phyloP scores from a whole-genome alignment of 2,888 invertebrate species.

The Orthosia gothica region DNA sequence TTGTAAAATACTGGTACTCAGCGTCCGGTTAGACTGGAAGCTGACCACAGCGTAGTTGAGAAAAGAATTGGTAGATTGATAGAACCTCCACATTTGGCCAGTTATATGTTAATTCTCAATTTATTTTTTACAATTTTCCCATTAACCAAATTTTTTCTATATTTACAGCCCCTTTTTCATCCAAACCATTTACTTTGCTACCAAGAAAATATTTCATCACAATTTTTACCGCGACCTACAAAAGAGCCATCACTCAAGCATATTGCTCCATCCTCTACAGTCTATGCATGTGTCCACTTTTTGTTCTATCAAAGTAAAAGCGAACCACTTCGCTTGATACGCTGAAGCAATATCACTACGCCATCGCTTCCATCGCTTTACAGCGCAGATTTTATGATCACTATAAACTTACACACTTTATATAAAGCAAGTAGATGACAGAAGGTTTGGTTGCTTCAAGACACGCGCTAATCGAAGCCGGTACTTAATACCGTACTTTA shows the following conservation, averaged over 20 bases:
- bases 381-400: conserved; percentile 58
- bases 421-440: background rate
- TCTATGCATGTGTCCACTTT: conserved; percentile 34
- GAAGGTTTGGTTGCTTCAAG: conserved; percentile 1
- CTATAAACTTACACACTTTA: conserved; percentile 53
- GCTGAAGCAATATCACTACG: conserved; percentile 39
- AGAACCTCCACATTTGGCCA: too few relatives aligned
- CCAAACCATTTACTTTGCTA: background rate
- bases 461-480: too few relatives aligned
- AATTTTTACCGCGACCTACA: background rate
- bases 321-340: conserved; percentile 45
- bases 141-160: too few relatives aligned
- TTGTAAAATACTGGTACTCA: too few relatives aligned
- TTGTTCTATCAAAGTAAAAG: conserved; percentile 49
- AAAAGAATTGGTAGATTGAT: too few relatives aligned
- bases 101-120: too few relatives aligned
- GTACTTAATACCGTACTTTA: too few relatives aligned
- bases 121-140: too few relatives aligned
- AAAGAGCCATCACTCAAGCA: conserved; percentile 28
- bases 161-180: too few relatives aligned
- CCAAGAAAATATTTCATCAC: background rate
- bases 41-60: too few relatives aligned
- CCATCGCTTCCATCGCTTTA: conserved; percentile 53
- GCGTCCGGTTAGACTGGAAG: too few relatives aligned
- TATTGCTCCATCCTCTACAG: background rate